Base-by-base conservation (phyloP, 2,113 vertebrate species). In the Mungos mungo region DNA sequence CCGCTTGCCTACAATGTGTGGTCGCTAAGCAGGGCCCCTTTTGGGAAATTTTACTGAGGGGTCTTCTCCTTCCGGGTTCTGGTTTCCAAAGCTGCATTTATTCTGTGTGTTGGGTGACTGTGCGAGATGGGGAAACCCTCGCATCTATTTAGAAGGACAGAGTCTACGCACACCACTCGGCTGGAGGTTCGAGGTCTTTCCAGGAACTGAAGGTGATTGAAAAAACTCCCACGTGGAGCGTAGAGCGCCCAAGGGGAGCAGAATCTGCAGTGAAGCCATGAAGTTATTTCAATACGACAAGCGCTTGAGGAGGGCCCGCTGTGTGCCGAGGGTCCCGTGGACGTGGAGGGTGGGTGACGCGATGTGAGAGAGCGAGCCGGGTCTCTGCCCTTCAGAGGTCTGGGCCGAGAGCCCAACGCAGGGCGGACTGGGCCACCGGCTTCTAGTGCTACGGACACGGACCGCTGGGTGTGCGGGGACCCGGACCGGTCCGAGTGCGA, bases 401-500 rank as follows among this genome's bases (percentile, higher is more conserved):
- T 15, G 54, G 38, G 52, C 16, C 33, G 68, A 77, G 69, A 29
- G 45, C 54, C 4, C 5, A 9, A 9, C 0, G 21, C 0, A 27
- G 12, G 47, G 54, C 12, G 1, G 57, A 15, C 25, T 12, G 10
- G 33, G 33, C 38, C 1, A 21, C 41, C 45, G 41, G 68, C 16
- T 3, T 16, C 6, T 27, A 33, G 52, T 2, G n/a, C 16, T 10
- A 0, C 18, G 50, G 52, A 29, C 12, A 29, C 16, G 4, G 19
- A 29, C 16, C 3, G 14, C 33, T 31, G 21, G 25, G 38, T 15
- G 1, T 5, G 35, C 15, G 41, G 52, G 21, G 21, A 21, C 33
- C 0, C 0, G 29, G 16, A 21, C 15, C 0, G 18, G 31, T 6
- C 27, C 66, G 16, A 27, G 21, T 0, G 16, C 3, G 12, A 60